A percentile compares a stretch with the other conserved stretches of the same genome.
Conservation (phyloP, 2,888 invertebrate species). For the Agelastica alni region DNA sequence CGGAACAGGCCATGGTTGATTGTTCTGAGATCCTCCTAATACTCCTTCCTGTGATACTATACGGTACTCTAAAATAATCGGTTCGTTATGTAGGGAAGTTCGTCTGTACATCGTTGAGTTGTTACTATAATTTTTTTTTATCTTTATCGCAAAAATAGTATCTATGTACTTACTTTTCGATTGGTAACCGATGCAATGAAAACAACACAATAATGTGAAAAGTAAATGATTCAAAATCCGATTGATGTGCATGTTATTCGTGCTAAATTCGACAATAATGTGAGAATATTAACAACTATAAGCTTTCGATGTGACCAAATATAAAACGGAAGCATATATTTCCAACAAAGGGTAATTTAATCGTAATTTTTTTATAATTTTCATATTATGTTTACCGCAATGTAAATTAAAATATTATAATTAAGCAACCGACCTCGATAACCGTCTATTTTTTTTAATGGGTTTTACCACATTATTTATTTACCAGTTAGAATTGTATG, state of each 20-base stretch:
- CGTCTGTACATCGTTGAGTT: too few species aligned
- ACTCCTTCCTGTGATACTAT: conserved; percentile 4
- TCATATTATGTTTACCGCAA: conserved; percentile 2
- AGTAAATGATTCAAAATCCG: neutral
- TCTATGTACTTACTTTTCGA: neutral
- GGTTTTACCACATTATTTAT: too few species aligned
- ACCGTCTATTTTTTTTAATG: conserved; percentile 9
- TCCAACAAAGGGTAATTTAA: conserved; percentile 18
- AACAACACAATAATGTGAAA: neutral
- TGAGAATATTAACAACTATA: conserved; percentile 4
- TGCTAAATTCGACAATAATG: neutral
- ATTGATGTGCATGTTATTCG: neutral
- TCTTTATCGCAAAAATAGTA: too few species aligned
- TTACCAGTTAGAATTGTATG: too few species aligned
- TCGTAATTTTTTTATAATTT: conserved; percentile 17
- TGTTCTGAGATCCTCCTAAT: neutral
- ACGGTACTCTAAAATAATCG: conserved; percentile 5
- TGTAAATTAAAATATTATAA: neutral
- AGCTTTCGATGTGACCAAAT: conserved; percentile 2
- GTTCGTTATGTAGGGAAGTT: too few species aligned
- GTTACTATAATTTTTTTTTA: too few species aligned
- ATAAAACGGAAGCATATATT: conserved; percentile 17
- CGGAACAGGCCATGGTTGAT: conserved; percentile 13
- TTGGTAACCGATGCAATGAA: neutral
- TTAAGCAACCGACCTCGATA: conserved; percentile 21